These are phyloP conservation scores for Macaria notata DNA, from an alignment of 2,888 invertebrate genomes.

Conservation along the genomic window DNA sequence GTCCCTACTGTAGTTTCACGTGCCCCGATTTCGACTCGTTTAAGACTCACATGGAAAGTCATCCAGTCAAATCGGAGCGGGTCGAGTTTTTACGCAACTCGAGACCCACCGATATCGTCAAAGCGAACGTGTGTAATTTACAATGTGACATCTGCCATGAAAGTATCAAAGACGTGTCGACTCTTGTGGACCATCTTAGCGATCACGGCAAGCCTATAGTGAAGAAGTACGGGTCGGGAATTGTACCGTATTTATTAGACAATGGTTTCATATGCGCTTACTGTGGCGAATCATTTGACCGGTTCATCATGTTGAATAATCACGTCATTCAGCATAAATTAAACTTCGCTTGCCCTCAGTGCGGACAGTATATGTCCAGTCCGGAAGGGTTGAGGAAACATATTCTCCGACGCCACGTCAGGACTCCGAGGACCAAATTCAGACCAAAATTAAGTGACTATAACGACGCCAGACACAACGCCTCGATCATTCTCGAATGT, in stretches of 20 bases:
- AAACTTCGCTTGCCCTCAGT: slow-evolving; percentile 17
- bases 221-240: slow-evolving; percentile 53
- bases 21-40: slow-evolving; percentile 59
- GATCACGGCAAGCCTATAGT: slow-evolving; percentile 25
- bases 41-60: slow-evolving; percentile 51
- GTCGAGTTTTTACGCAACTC: slow-evolving; percentile 36
- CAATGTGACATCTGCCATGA: slow-evolving; percentile 56
- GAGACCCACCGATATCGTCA: slow-evolving; percentile 43
- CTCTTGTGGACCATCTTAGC: slow-evolving; percentile 54
- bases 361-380: slow-evolving; percentile 12
- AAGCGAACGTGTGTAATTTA: slow-evolving; percentile 59
- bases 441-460: slow-evolving; percentile 16
- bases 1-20: slow-evolving; percentile 56
- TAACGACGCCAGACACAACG: slow-evolving; percentile 56
- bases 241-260: slow-evolving; percentile 49
- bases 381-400: slow-evolving; percentile 12
- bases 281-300: slow-evolving; percentile 55
- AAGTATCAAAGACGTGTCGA: slow-evolving; percentile 43
- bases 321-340: slow-evolving; percentile 44
- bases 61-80: slow-evolving; percentile 43
- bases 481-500: slow-evolving; percentile 62
- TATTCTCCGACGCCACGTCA: slow-evolving; percentile 17
- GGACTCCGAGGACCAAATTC: slow-evolving; percentile 8
- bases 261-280: slow-evolving; percentile 55
- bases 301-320: slow-evolving; percentile 60